Percentiles rank a stretch among this genome's conserved stretches.
Evolutionary conservation across 2,888 invertebrate species (phyloP).

Genomic region (Mellilla xanthometata): DNA sequence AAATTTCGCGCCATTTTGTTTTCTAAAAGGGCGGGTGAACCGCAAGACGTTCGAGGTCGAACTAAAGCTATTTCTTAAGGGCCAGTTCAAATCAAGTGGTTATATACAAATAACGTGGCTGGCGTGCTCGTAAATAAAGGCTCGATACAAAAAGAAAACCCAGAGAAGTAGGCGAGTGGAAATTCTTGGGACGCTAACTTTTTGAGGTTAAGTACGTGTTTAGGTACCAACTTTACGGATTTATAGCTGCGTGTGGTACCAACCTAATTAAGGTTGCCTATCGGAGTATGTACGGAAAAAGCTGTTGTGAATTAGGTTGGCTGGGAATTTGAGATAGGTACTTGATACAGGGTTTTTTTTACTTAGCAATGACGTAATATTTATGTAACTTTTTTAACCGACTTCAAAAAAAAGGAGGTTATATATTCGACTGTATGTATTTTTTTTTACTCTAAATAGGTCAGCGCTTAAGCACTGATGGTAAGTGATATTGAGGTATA

Average conservation of each 20-base stretch:
- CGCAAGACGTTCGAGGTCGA: conserved; percentile 55
- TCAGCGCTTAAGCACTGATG: no score
- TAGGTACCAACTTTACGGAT: conserved; percentile 1
- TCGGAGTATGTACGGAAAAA: no score
- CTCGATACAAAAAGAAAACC: conserved; percentile 42
- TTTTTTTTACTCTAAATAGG: no score
- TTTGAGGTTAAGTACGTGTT: conserved; percentile 16
- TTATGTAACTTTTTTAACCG: no score
- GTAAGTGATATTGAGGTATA: no score
- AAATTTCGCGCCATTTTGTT: conserved; percentile 56
- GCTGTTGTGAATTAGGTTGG: no score
- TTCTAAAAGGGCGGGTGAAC: conserved; percentile 51
- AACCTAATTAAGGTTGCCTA: no score
- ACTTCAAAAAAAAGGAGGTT: no score
- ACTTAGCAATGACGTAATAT: no score
- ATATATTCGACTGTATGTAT: no score
- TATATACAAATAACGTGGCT: conserved; percentile 56
- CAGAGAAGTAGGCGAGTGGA: conserved; percentile 21
- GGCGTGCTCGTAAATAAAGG: conserved; percentile 49
- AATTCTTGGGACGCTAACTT: conserved; percentile 19
- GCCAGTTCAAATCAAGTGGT: conserved; percentile 57
- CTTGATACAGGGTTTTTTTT: no score
- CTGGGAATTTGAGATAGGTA: no score
- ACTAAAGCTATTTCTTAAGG: conserved; percentile 69
- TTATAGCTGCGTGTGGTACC: neutral